Conservation (phyloP, 2,888 invertebrate genomes). For the Eupithecia dodoneata region DNA sequence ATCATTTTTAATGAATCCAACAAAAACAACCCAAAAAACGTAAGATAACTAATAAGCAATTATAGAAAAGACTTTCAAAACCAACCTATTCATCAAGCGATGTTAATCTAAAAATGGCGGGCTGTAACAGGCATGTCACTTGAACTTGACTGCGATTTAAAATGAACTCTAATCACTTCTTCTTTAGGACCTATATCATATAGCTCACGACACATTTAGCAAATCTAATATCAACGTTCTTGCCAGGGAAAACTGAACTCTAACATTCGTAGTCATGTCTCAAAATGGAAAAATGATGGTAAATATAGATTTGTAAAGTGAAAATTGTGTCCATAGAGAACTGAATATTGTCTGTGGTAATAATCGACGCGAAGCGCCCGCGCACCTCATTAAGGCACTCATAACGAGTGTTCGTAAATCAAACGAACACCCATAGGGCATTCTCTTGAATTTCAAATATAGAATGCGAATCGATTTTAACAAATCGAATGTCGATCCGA, state of each 20-base stretch:
- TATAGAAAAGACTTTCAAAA: slow-evolving; percentile 44
- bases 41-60: slow-evolving; percentile 52
- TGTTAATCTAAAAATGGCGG: slow-evolving; percentile 74
- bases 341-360: slow-evolving; percentile 28
- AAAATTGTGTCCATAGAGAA: neutral
- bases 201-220: neutral
- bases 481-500: slow-evolving; percentile 58
- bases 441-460: slow-evolving; percentile 66
- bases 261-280: neutral
- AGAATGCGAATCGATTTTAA: slow-evolving; percentile 51
- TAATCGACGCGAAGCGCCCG: slow-evolving; percentile 64
- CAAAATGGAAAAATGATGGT: neutral
- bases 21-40: slow-evolving; percentile 29
- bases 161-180: slow-evolving; percentile 4
- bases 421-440: slow-evolving; percentile 75
- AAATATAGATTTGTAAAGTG: slow-evolving; percentile 1
- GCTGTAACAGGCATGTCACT: slow-evolving; percentile 46
- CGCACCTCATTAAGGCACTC: slow-evolving; percentile 75
- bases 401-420: slow-evolving; percentile 79
- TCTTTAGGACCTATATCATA: neutral
- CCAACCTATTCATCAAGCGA: slow-evolving; percentile 59
- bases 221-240: neutral
- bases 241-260: neutral
- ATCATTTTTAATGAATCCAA: slow-evolving; percentile 4
- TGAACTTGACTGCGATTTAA: neutral